These are phyloP conservation scores for Drosophila imparisetae DNA, from an alignment of 2,888 invertebrate species.

Conservation along the genomic window DNA sequence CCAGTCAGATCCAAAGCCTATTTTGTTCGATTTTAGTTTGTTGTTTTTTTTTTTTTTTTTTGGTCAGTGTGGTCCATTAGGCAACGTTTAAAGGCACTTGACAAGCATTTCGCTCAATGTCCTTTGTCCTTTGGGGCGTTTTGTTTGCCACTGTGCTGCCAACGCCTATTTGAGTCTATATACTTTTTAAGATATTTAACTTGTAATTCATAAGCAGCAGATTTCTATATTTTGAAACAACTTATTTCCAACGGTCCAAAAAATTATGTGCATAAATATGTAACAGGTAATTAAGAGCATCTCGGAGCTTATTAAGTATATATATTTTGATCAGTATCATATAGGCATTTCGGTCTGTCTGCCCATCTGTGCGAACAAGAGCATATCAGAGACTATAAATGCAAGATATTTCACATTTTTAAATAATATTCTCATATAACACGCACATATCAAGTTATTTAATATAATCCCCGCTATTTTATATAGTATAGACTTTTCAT, in stretches of 20 bases:
- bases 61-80: conserved; percentile 80
- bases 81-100: conserved; percentile 71
- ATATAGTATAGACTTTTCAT: neutral
- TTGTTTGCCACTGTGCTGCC: conserved; percentile 62
- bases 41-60: neutral
- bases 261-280: neutral
- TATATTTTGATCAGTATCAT: neutral
- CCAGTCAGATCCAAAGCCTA: conserved; percentile 27
- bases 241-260: neutral
- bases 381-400: neutral
- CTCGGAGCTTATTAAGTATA: neutral
- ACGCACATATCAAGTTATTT: neutral
- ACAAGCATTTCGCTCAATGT: conserved; percentile 45
- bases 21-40: conserved; percentile 14
- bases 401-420: neutral
- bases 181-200: neutral
- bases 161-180: conserved; percentile 1
- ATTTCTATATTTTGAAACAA: neutral
- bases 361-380: neutral
- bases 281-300: neutral
- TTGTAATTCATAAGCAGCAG: neutral
- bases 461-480: neutral
- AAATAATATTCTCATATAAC: neutral
- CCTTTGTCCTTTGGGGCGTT: conserved; percentile 53
- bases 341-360: neutral